phyloP scores from a whole-genome alignment of 2,797 vertebrate species.

The Enteromius fasciolatus region DNA sequence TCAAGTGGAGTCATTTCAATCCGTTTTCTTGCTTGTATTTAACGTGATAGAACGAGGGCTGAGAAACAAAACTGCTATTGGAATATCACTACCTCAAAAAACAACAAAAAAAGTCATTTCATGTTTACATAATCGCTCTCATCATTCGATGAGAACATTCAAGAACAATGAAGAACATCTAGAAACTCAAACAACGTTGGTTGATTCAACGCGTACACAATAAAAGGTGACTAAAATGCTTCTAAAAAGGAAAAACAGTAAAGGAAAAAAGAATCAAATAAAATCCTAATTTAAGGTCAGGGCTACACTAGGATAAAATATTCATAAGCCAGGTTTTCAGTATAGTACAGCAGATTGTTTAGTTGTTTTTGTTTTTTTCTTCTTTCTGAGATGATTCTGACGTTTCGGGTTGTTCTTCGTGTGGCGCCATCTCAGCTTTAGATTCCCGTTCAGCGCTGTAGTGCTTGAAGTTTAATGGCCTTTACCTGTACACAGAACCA shows the following conservation, averaged over 20 bases:
- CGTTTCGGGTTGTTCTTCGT: conserved; percentile 69
- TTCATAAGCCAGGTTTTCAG: conserved; percentile 84
- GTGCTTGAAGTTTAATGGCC: conserved; percentile 82
- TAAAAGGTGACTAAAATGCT: conserved; percentile 75
- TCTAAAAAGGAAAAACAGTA: conserved; percentile 66
- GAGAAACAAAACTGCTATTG: conserved; percentile 75
- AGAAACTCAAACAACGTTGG: conserved; percentile 59
- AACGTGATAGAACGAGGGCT: conserved; percentile 68
- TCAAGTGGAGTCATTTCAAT: conserved; percentile 60
- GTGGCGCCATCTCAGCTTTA: conserved; percentile 82
- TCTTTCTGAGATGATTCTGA: conserved; percentile 83
- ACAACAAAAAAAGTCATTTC: conserved; percentile 55
- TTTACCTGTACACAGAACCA: conserved; percentile 84
- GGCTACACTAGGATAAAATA: conserved; percentile 79
- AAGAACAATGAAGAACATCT: conserved; percentile 75
- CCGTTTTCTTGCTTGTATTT: conserved; percentile 72
- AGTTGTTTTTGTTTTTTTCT: conserved; percentile 47
- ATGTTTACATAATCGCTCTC: conserved; percentile 60
- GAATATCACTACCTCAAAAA: conserved; percentile 72
- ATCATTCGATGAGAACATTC: conserved; percentile 56
- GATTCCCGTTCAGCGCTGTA: conserved; percentile 56
- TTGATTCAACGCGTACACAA: conserved; percentile 72
- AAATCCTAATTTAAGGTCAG: conserved; percentile 74
- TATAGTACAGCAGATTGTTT: conserved; percentile 87
- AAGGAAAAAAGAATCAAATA: conserved; percentile 66